These are phyloP conservation scores for Drosophila setifemur DNA, from an alignment of 1,140 invertebrate genomes.

Conservation along the genomic window DNA sequence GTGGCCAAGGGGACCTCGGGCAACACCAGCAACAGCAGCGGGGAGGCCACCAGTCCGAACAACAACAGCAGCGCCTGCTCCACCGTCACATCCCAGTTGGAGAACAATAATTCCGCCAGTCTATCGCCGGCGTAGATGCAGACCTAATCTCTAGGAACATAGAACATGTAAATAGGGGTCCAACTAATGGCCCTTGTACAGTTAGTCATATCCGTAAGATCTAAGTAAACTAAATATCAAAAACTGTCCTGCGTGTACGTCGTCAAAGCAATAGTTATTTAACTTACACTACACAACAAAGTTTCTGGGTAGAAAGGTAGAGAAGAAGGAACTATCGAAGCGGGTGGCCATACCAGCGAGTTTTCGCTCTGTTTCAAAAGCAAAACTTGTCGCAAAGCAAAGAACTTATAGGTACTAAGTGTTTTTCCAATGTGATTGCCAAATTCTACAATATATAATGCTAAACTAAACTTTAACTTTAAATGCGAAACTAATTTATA, in stretches of 20 bases:
- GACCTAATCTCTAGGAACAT: background rate
- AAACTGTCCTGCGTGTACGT: conserved; percentile 71
- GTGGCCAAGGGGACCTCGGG: conserved; percentile 18
- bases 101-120: conserved; percentile 51
- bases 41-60: conserved; percentile 69
- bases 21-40: conserved; percentile 28
- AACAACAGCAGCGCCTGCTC: conserved; percentile 74
- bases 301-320: conserved; percentile 11
- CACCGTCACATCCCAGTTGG: conserved; percentile 65
- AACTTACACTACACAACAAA: conserved; percentile 16
- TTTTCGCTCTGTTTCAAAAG: conserved; percentile 42
- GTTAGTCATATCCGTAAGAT: conserved; percentile 47
- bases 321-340: conserved; percentile 4
- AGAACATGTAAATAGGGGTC: conserved; percentile 40
- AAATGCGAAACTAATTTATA: conserved; percentile 57
- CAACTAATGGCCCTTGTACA: conserved; percentile 52
- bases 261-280: conserved; percentile 72
- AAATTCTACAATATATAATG: conserved; percentile 72
- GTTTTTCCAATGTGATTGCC: conserved; percentile 81
- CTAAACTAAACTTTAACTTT: conserved; percentile 25
- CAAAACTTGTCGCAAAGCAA: conserved; percentile 58
- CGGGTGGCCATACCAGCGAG: conserved; percentile 38
- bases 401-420: conserved; percentile 77
- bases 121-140: conserved; percentile 60
- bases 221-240: conserved; percentile 32